Percentiles rank a stretch among this genome's conserved stretches.
phyloP scores from a whole-genome alignment of 2,797 vertebrate species.

The Brachyrhaphis roseni region DNA sequence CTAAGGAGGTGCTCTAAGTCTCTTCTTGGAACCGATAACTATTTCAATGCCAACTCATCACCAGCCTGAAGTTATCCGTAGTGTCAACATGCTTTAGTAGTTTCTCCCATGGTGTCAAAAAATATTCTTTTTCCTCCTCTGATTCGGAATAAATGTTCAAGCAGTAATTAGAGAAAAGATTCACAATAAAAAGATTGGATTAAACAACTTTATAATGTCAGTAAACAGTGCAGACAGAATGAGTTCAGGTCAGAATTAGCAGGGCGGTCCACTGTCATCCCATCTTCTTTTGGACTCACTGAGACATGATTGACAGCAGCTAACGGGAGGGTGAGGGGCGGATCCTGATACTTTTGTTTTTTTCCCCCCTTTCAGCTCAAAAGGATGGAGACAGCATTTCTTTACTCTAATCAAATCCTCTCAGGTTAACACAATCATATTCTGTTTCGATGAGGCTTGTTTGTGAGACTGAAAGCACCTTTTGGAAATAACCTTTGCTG shows the following conservation, averaged over 20 bases:
- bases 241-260: slow-evolving; percentile 54
- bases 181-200: slow-evolving; percentile 2
- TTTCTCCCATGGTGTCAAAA: slow-evolving; percentile 24
- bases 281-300: slow-evolving; percentile 32
- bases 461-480: neutral
- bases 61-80: neutral
- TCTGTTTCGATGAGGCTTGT: neutral
- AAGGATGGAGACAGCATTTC: slow-evolving; percentile 25
- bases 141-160: slow-evolving; percentile 5
- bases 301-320: slow-evolving; percentile 61
- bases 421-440: slow-evolving; percentile 22
- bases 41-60: neutral
- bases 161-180: slow-evolving; percentile 7
- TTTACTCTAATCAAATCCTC: slow-evolving; percentile 36
- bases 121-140: neutral
- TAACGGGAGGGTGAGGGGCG: slow-evolving; percentile 7
- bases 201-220: slow-evolving; percentile 6
- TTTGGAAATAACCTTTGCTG: neutral
- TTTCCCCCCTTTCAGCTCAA: slow-evolving; percentile 17
- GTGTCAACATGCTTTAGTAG: neutral
- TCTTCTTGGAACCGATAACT: neutral
- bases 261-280: slow-evolving; percentile 30
- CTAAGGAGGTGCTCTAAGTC: slow-evolving; percentile 15
- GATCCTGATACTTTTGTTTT: slow-evolving; percentile 10
- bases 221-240: slow-evolving; percentile 45